These are phyloP conservation scores for Thyatira batis DNA, from an alignment of 2,888 invertebrate genomes.

Conservation along the genomic window DNA sequence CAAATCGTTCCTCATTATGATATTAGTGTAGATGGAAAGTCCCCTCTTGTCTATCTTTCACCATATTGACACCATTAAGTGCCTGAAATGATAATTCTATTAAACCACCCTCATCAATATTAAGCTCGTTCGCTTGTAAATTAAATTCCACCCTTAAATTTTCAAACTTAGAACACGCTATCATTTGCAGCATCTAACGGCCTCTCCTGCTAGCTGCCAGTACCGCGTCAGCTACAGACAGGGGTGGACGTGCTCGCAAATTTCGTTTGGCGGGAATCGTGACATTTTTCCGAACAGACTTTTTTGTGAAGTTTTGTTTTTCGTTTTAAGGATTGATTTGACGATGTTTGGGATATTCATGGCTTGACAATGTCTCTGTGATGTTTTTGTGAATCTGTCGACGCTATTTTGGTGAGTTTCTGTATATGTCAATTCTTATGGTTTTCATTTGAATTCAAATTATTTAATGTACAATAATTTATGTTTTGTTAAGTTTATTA, in stretches of 20 bases:
- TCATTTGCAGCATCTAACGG: conserved; percentile 52
- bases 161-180: conserved; percentile 56
- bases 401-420: background rate
- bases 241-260: conserved; percentile 38
- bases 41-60: too few species aligned
- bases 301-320: conserved; percentile 9
- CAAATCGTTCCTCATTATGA: too few species aligned
- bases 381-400: background rate
- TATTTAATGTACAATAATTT: too few species aligned
- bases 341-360: background rate
- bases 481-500: too few species aligned
- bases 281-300: conserved; percentile 43
- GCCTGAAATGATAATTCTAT: background rate
- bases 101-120: conserved; percentile 8
- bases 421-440: background rate
- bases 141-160: conserved; percentile 36
- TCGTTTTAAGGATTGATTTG: background rate
- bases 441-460: too few species aligned
- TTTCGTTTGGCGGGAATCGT: conserved; percentile 53
- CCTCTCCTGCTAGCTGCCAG: conserved; percentile 39
- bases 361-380: background rate
- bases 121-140: conserved; percentile 25
- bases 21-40: too few species aligned
- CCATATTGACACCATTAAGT: too few species aligned
- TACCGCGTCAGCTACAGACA: conserved; percentile 42